Base-by-base conservation (phyloP, 1,140 invertebrate species). In the Conus betulinus region DNA sequence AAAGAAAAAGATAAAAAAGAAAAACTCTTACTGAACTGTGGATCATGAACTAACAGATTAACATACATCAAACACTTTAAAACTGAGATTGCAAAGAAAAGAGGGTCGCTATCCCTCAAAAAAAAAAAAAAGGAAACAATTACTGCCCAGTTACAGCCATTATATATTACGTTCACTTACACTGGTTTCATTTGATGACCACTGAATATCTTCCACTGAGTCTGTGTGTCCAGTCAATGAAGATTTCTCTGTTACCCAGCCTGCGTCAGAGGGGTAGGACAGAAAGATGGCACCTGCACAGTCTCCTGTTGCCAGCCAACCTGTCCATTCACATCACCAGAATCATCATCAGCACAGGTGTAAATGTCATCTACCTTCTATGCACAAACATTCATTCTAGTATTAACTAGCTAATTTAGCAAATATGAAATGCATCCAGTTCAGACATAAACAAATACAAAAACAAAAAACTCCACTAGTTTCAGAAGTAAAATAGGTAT, bases 181-280 rank as follows among this genome's bases (percentile, higher is more conserved):
- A 96, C 98, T 97, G 93, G 95, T 96, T 96, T 99, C 99, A 96
- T 97, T 99, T 5, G 99, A 98, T 89, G 99, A 99, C 99, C 99
- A 99, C 93, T 99, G 98, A 88, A 99, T 96, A 96, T 99, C 99
- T 96, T 99, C 99, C 11, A 99, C 98, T 85, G 99, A 99, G 76
- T 96, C 97, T 39, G 97, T 97, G 94, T 99, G 99, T 3, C 97
- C 98, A 89, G 97, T 96, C 88, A 98, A 97, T 3, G 99, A 97
- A 83, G 97, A 96, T 94, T 98, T 97, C 95, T 99, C 98, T 13
- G 99, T 98, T 92, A 96, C 96, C 98, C 98, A 99, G 76, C 96
- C 96, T 3, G 96, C 97, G 51, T 95, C 96, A 92, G 98, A 97
- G 20, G 98, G 97, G 91, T 96, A 97, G 99, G 99, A 99, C 89